Base-by-base conservation (phyloP, 1,140 invertebrate species). In the Drosophila kikkawai region DNA sequence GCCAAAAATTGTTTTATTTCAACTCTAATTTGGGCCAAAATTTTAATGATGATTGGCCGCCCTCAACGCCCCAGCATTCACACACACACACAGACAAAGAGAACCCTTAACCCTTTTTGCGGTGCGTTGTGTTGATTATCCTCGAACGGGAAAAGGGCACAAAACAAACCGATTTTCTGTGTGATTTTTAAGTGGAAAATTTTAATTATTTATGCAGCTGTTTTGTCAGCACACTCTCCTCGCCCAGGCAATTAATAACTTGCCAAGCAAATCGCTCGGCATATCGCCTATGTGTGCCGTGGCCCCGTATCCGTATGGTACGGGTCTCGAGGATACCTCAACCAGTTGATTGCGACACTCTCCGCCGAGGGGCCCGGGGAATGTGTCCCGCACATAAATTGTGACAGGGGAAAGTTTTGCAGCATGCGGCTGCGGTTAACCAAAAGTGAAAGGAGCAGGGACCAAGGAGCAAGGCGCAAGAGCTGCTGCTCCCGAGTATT, bases 141-240 rank as follows among this genome's bases (percentile, higher is more conserved):
- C 65, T 32, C 32, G 19, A 32, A 50, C 32, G 44, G 19, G 37
- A 50, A 66, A 61, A 47, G 60, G 60, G 59, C 66, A 56, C 50
- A 69, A 69, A 83, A 78, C 74, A 76, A 79, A 77, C 57, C 58
- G 80, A 88, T 88, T 83, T 86, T 64, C 65, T 66, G 70, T 84
- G 80, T 65, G 84, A 88, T 88, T 87, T 90, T 79, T 65, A 60
- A 74, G 68, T 60, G 51, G 50, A 66, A 80, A 80, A 77, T 80
- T 87, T 71, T 81, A 87, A 87, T 87, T 87, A 90, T 90, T 84
- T 82, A 79, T 66, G 74, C 84, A 87, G 84, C 84, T 87, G 84
- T 84, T 70, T 79, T 79, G 76, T 59, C 58, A 61, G 65, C 56
- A 44, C 44, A n/a, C 75, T 50, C 59, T 9, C 36, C 22, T 50